phyloP scores from a whole-genome alignment of 2,888 invertebrate genomes.

The Invenusta paracnida region DNA sequence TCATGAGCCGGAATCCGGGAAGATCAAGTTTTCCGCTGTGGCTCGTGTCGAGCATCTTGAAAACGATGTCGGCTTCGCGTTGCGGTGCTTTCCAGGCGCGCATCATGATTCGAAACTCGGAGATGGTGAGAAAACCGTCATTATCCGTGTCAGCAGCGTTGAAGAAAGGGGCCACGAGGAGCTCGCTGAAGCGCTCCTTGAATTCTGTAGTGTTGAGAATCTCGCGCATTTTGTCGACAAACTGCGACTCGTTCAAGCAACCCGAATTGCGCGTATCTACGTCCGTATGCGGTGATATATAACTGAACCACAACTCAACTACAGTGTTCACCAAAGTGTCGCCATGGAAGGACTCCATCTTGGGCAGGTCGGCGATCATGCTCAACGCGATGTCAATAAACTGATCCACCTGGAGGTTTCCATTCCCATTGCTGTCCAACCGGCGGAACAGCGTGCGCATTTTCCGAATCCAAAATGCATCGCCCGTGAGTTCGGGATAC shows the following conservation, averaged over 20 bases:
- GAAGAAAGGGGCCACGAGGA: constrained; percentile 40
- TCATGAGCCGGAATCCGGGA: constrained; percentile 17
- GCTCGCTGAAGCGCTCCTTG: constrained; percentile 39
- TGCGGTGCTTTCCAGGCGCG: constrained; percentile 37
- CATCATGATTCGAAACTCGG: constrained; percentile 41
- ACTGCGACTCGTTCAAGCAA: constrained; percentile 12
- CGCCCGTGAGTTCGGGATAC: constrained; percentile 14
- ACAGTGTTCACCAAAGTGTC: constrained; percentile 40
- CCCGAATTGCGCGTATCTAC: constrained; percentile 29
- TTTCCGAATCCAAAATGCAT: constrained; percentile 39
- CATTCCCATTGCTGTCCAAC: constrained; percentile 40
- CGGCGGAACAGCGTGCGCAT: constrained; percentile 44
- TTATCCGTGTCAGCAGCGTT: constrained; percentile 40
- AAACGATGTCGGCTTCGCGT: constrained; percentile 36
- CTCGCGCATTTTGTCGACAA: constrained; percentile 39
- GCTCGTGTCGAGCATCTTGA: constrained; percentile 38
- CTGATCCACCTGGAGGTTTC: constrained; percentile 41
- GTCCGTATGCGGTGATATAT: constrained; percentile 32
- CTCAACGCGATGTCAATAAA: constrained; percentile 37
- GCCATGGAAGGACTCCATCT: constrained; percentile 43
- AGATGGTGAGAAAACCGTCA: constrained; percentile 40
- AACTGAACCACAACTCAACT: constrained; percentile 39
- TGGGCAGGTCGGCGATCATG: constrained; percentile 38
- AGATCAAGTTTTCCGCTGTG: constrained; percentile 31
- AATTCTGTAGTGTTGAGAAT: constrained; percentile 28